Base-by-base conservation (phyloP, 2,888 invertebrate genomes). In the Thereva nobilitata region DNA sequence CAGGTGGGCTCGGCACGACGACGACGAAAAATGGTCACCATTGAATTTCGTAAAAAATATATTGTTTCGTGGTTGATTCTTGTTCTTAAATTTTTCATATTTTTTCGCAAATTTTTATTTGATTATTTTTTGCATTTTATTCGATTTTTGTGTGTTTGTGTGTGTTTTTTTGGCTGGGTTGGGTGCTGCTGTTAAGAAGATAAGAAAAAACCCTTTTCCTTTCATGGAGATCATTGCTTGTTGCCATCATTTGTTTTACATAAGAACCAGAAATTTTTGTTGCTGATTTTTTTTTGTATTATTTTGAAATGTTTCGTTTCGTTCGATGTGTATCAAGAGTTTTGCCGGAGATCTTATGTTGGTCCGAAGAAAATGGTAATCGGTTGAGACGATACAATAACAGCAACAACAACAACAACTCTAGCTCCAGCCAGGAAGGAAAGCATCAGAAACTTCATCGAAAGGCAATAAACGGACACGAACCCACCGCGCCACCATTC, bases 241-340 rank as follows among this genome's bases (percentile, higher is more conserved):
- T 50, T 50, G 9, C 50, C 61, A 41, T 61, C 61, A 61, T 61
- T 61, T 61, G 61, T 61, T 61, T 61, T 42, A 61, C 50, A 61
- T 61, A 50, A 50, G 61, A 41, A 50, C 41, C 50, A 49, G 61
- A 61, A n/a, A 61, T 40, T 41, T 49, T 61, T 23, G 50, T 49
- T 12, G 50, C 41, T 49, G 49, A 38, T 61, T 50, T 9, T 61
- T 61, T 61, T 40, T 45, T 12, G n/a, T 38, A n/a, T 23, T 23
- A 23, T 23, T 23, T 23, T 23, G 23, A 23, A 23, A 23, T 23
- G 23, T 23, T 23, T 23, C 23, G 23, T 23, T 23, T 23, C 23
- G 23, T 23, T 23, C 23, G 23, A 23, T 23, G 23, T 23, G 23
- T 23, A 23, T 23, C 44, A 37, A n/a, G n/a, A 40, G 44, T 23